Evolutionary conservation across 2,113 vertebrate species (phyloP), one percentile per base, ranked within the genome.

Genomic region (Choloepus hoffmanni): DNA sequence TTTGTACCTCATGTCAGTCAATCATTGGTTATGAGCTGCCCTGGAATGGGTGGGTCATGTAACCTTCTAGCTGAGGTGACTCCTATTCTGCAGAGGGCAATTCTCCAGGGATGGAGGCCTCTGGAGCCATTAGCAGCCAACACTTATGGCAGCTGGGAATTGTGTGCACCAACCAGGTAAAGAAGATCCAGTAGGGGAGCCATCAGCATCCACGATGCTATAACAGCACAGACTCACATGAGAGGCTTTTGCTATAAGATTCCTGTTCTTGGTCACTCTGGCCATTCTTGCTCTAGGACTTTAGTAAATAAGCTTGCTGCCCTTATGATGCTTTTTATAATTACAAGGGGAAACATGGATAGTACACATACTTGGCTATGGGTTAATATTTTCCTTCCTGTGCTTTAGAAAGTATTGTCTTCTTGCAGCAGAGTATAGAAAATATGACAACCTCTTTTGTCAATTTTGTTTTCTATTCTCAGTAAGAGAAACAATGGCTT

Each of bases 401-500:
- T 16, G 14, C 28, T 96, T 94, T 67, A 86, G 58, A 58, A 88
- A 81, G n/a, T 36, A 50, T 95, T 89, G 85, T 91, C 74, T 87
- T 92, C 30, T 28, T 91, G 14, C n/a, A 73, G 33, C 88, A 65
- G 90, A 90, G 53, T 43, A 8, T 65, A 90, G 83, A 95, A 92
- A 95, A 93, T 53, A 94, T 65, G 81, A 45, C 78, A 85, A 50
- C 18, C 19, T 90, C 36, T 45, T 91, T 92, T 94, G 50, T 86
- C 82, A 96, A 40, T 94, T 82, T 90, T 81, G 65, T 87, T 95
- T 89, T 45, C 74, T 90, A 26, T 68, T 90, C 84, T 94, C 48
- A 62, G 67, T 60, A 93, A 95, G 63, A 83, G 48, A 79, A 95
- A 92, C 77, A 73, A 45, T 87, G 83, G 58, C 88, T 97, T 89